Base-by-base conservation (phyloP, 2,888 invertebrate genomes). In the Aromia moschata region DNA sequence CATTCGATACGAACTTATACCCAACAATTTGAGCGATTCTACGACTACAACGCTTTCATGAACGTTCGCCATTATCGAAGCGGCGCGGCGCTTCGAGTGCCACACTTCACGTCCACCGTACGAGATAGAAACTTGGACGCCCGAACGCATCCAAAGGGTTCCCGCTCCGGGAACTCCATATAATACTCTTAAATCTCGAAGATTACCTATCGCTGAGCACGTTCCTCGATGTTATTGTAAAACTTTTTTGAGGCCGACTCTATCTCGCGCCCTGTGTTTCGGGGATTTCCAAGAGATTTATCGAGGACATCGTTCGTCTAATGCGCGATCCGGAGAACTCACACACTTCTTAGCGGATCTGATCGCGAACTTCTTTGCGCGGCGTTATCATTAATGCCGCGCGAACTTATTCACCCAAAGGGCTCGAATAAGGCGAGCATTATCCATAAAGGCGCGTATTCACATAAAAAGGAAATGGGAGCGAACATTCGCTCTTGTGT, bases 141-240 rank as follows among this genome's bases (percentile, higher is more conserved):
- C 46, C 40, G 55, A 46, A 40, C 11, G 30, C 40, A 55, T 55
- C 45, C 36, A 18, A 44, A 45, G 54, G 44, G 44, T 54, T 41
- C 54, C 37, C 25, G 18, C 54, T 31, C 14, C 31, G 17, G 25
- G 20, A 45, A 38, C 57, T 51, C 33, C 14, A 56, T 43, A 56
- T 51, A 52, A 52, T 51, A 38, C 51, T 51, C 57, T 52, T 57
- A 57, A 51, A 57, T 51, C 51, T 57, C 37, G 43, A 52, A 57
- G 57, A 57, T 57, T 57, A 57, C 57, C 43, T 25, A 51, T 51
- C 57, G 57, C 49, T 56, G 43, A 56, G 56, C 57, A 57, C 57
- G 57, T 57, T 51, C 57, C 33, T 51, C 37, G 51, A 51, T 57
- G 30, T 51, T 56, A 56, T 57, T 57, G 52, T 57, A 49, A 57